A percentile compares a stretch with the other conserved stretches of the same genome.
Conservation (phyloP, 2,797 vertebrate genomes). For the Strix occidentalis region DNA sequence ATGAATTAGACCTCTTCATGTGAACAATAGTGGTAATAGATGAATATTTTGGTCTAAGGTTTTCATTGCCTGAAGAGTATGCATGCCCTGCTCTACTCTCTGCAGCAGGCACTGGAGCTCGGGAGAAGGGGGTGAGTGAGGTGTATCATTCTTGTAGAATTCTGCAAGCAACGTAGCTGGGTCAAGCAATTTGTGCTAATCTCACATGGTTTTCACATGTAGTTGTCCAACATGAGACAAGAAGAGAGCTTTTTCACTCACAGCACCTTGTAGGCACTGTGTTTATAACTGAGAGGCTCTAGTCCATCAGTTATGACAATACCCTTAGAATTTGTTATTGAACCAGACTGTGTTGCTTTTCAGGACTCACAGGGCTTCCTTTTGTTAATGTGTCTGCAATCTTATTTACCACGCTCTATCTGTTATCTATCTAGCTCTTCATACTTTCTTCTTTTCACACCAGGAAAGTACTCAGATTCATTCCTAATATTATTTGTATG, state of each 20-base stretch:
- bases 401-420: not conserved
- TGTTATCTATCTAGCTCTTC: not conserved
- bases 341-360: not conserved
- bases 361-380: not conserved
- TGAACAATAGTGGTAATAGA: not conserved
- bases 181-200: rapidly evolving
- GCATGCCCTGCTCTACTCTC: not conserved
- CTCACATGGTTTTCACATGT: not conserved
- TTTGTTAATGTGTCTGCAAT: not conserved
- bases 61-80: not conserved
- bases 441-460: not conserved
- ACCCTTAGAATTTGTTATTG: not conserved
- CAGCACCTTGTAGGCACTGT: not conserved
- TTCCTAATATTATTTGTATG: not conserved
- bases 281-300: not conserved
- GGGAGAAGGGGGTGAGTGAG: rapidly evolving
- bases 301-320: not conserved
- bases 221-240: not conserved
- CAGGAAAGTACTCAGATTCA: not conserved
- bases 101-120: rapidly evolving
- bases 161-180: not conserved
- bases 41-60: not conserved
- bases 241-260: not conserved
- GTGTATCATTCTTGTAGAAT: not conserved
- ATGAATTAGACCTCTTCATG: not conserved